Conservation (phyloP, 2,113 vertebrate genomes). For the Phyllopteryx taeniolatus region DNA sequence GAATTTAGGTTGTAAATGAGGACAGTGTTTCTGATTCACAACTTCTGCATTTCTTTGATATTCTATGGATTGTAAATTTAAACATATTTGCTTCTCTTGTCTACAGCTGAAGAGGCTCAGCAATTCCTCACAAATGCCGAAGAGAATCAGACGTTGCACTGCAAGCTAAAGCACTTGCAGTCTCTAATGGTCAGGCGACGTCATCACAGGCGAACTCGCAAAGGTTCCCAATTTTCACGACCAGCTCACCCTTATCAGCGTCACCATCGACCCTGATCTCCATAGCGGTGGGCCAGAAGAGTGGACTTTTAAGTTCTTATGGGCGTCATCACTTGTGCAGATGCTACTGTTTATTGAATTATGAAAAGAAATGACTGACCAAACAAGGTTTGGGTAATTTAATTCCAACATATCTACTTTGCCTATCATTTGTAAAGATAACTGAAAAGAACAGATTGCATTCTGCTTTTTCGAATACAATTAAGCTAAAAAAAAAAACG, state of each 20-base stretch:
- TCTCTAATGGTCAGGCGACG: conserved; percentile 85
- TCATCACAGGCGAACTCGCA: conserved; percentile 78
- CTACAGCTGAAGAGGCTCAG: conserved; percentile 60
- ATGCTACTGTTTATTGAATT: neutral
- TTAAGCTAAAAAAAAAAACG: neutral
- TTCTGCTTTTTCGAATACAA: neutral
- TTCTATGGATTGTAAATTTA: neutral
- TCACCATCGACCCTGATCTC: conserved; percentile 23
- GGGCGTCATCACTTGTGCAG: conserved; percentile 13
- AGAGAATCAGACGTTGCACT: conserved; percentile 84
- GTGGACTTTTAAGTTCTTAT: neutral
- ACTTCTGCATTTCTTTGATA: too few relatives aligned
- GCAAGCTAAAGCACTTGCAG: conserved; percentile 88
- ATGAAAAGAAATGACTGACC: neutral
- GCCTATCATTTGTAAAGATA: conserved; percentile 29
- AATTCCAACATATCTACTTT: neutral
- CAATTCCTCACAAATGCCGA: conserved; percentile 66
- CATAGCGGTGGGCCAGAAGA: neutral
- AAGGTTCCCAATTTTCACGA: conserved; percentile 74
- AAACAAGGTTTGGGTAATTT: neutral
- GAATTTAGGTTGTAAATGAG: too few relatives aligned
- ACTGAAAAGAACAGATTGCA: neutral
- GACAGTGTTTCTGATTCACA: too few relatives aligned
- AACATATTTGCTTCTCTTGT: neutral
- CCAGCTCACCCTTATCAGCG: conserved; percentile 75